Evolutionary conservation across 2,797 vertebrate genomes (phyloP), one percentile per base, ranked within the genome.

Genomic region (Chelidonichthys spinosus): DNA sequence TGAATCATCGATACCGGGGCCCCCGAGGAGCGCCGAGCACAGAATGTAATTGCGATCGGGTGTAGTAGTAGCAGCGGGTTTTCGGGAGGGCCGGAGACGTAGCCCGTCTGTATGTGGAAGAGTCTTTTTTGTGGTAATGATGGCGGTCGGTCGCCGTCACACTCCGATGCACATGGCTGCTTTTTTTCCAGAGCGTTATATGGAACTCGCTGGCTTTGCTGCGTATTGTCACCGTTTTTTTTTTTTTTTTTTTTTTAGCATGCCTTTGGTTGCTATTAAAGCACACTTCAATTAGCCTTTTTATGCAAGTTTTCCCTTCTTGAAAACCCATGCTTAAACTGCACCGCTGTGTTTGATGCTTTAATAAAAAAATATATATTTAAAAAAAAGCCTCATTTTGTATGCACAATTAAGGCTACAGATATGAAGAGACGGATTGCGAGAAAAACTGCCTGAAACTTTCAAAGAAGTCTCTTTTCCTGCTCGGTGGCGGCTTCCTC

Each of bases 1-100:
- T 94, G 90, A 94, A 94, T 95, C 93, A 93, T 93, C 93, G 87
- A 94, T 95, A 94, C 89, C 17, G 65, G 62, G 70, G 85, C 81
- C 87, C n/a, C 74, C 15, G 18, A 84, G 88, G 86, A 94, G 78
- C 75, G 59, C 81, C 56, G 63, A 82, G 85, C 72, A 61, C 76
- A 73, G 59, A 85, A 82, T 92, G 82, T 85, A 88, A 92, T 91
- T 89, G 90, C 90, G 92, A 94, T 90, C 87, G 74, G 76, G 83
- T 89, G 74, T 87, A 25, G 25, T 25, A 25, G 86, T 79, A 69
- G 83, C 69, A 5, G 80, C 55, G 56, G 54, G 58, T 69, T 18
- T 25, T 25, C 25, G 25, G 25, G 62, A n/a, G 79, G 78, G 87
- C 83, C 37, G 42, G 56, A 64, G 62, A 46, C 39, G 62, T 32